Evolutionary conservation across 1,140 invertebrate genomes (phyloP).

Genomic region (Sycophaga agraensis): DNA sequence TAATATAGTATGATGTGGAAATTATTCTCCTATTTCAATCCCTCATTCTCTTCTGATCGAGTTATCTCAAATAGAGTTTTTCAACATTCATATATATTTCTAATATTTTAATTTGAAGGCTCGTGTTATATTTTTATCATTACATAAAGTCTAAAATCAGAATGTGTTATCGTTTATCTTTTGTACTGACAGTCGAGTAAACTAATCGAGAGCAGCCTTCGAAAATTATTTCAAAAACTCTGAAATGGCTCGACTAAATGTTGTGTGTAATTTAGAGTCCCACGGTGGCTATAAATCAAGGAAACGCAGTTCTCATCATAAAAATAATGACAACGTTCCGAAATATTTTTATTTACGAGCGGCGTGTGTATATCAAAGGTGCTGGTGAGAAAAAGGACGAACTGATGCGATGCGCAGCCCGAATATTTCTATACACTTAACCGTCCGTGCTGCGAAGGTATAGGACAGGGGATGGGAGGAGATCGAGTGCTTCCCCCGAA

Average conservation of each 20-base stretch:
- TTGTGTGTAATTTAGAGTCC: constrained; percentile 2
- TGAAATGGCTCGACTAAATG: neutral
- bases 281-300: neutral
- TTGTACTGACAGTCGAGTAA: too few relatives aligned
- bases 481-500: constrained; percentile 35
- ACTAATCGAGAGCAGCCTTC: too few relatives aligned
- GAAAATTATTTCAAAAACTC: neutral
- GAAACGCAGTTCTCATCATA: neutral
- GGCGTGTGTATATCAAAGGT: neutral
- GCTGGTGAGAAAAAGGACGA: neutral
- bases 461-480: constrained; percentile 31
- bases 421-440: constrained; percentile 6
- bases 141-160: too few relatives aligned
- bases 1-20: too few relatives aligned
- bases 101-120: too few relatives aligned
- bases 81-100: too few relatives aligned
- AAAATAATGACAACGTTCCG: constrained; percentile 21
- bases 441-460: neutral
- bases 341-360: constrained; percentile 19
- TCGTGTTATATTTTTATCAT: too few relatives aligned
- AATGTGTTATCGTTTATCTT: too few relatives aligned
- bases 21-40: too few relatives aligned
- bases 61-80: too few relatives aligned
- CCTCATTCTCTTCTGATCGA: too few relatives aligned
- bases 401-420: neutral